phyloP scores from a whole-genome alignment of 2,888 invertebrate genomes.

The Hipparchia semele region DNA sequence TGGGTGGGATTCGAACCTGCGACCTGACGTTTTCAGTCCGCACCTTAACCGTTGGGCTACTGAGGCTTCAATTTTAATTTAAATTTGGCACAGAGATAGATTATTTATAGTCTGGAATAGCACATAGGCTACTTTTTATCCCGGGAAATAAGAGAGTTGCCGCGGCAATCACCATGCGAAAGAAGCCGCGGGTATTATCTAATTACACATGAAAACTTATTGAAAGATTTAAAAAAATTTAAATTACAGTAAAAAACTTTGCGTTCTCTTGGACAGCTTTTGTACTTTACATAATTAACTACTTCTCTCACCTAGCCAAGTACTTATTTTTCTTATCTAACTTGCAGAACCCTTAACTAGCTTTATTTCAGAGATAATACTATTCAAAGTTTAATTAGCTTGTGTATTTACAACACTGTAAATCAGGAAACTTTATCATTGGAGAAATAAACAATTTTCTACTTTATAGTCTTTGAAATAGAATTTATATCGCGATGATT shows the following conservation, averaged over 20 bases:
- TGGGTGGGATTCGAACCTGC: too few relatives aligned
- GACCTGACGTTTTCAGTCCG: too few relatives aligned
- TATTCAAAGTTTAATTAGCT: slow-evolving; percentile 27
- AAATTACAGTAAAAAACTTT: neutral
- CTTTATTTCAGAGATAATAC: slow-evolving; percentile 27
- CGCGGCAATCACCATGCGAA: too few relatives aligned
- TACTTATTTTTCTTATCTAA: slow-evolving; percentile 26
- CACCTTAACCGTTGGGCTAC: too few relatives aligned
- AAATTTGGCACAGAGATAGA: too few relatives aligned
- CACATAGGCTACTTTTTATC: too few relatives aligned
- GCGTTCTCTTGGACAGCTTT: slow-evolving; percentile 20
- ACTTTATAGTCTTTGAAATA: neutral
- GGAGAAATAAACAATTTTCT: neutral
- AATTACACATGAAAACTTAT: too few relatives aligned
- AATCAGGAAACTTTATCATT: slow-evolving; percentile 7
- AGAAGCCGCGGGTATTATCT: too few relatives aligned
- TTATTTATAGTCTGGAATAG: too few relatives aligned
- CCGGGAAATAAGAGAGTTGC: too few relatives aligned
- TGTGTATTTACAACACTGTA: slow-evolving; percentile 23
- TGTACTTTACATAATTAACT: slow-evolving; percentile 27
- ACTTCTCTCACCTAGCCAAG: slow-evolving; percentile 23
- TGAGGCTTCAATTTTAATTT: too few relatives aligned
- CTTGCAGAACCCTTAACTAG: slow-evolving; percentile 21
- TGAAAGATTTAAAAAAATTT: too few relatives aligned
- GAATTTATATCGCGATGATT: slow-evolving; percentile 3